A percentile compares a stretch with the other conserved stretches of the same genome.
phyloP scores from a whole-genome alignment of 35 echinoderm and acorn worm species.

The Patiria miniata region DNA sequence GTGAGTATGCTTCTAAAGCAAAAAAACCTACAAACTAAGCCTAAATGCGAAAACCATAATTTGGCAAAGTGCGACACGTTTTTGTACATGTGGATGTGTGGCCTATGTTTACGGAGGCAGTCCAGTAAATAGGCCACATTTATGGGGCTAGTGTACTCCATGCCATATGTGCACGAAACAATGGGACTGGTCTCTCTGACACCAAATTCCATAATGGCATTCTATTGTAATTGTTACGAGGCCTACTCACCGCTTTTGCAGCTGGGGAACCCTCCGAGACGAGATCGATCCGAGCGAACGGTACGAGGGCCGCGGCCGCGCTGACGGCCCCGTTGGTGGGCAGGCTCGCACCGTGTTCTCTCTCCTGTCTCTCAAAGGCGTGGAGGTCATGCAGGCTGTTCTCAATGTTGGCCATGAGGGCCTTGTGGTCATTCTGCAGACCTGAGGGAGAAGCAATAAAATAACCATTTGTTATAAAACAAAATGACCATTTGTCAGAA shows the following conservation, averaged over 20 bases:
- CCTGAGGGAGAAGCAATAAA: slow-evolving; percentile 11
- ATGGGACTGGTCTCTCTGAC: too few species aligned
- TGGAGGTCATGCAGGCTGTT: slow-evolving; percentile 70
- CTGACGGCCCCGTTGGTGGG: slow-evolving; percentile 29
- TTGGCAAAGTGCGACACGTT: too few species aligned
- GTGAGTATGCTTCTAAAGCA: too few species aligned
- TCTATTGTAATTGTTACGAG: neutral
- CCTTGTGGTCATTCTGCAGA: slow-evolving; percentile 90
- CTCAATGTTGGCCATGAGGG: slow-evolving; percentile 71
- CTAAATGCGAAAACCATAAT: too few species aligned
- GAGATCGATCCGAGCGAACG: slow-evolving; percentile 72
- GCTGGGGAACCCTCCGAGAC: slow-evolving; percentile 67
- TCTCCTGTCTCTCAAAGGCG: slow-evolving; percentile 51
- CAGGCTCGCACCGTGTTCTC: slow-evolving; percentile 14
- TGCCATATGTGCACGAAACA: too few species aligned
- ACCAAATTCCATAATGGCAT: too few species aligned
- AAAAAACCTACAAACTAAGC: too few species aligned
- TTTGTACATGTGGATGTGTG: too few species aligned
- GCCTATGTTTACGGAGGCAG: too few species aligned
- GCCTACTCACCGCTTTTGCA: slow-evolving; percentile 66
- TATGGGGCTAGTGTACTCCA: too few species aligned
- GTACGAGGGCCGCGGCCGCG: slow-evolving; percentile 36
- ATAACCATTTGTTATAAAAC: neutral
- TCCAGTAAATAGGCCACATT: too few species aligned
- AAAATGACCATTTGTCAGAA: neutral